These are phyloP conservation scores for Acanthosepion esculentum DNA, from an alignment of 2,888 invertebrate genomes.

Conservation along the genomic window DNA sequence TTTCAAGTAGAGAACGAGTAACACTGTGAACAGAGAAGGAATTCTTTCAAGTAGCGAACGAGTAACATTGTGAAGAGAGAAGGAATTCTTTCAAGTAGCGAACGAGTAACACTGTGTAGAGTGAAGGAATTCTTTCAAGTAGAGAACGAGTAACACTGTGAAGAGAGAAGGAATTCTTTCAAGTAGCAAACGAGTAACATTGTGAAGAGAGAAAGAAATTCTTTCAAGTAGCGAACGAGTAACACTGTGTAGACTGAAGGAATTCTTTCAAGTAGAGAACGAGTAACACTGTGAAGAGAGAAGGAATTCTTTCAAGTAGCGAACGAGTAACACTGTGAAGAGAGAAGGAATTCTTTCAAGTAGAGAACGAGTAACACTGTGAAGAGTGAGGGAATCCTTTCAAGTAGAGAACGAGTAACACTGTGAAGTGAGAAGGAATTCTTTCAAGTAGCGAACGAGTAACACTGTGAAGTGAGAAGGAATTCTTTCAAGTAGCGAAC, in stretches of 20 bases:
- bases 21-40: too few relatives aligned
- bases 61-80: constrained; percentile 58
- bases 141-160: too few relatives aligned
- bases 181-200: neutral
- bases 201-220: too few relatives aligned
- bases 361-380: neutral
- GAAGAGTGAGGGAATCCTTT: too few relatives aligned
- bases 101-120: neutral
- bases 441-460: neutral
- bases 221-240: too few relatives aligned
- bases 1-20: neutral
- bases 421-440: constrained; percentile 59
- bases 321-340: too few relatives aligned
- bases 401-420: too few relatives aligned
- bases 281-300: neutral
- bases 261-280: neutral
- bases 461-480: too few relatives aligned
- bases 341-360: constrained; percentile 4
- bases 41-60: too few relatives aligned
- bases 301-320: too few relatives aligned
- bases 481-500: too few relatives aligned
- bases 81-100: neutral
- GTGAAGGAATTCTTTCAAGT: too few relatives aligned
- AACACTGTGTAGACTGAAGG: constrained; percentile 61
- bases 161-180: constrained; percentile 41